Conservation (phyloP, 1,140 invertebrate species). For the Dendrolimus punctatus region DNA sequence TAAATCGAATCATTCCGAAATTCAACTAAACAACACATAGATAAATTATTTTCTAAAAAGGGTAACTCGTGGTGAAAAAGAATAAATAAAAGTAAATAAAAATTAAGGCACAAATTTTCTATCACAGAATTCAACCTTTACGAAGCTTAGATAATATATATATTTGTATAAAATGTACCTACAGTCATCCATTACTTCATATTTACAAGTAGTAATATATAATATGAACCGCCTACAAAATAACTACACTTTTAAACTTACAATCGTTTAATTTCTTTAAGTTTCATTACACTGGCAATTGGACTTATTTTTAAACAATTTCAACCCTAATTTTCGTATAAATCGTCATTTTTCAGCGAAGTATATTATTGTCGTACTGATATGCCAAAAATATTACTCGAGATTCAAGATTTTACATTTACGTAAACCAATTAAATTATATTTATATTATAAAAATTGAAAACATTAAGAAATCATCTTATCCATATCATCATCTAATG, state of each 20-base stretch:
- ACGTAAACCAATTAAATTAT: not conserved
- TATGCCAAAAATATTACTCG: conserved; percentile 3
- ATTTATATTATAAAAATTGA: not conserved
- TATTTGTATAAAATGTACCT: conserved; percentile 4
- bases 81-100: conserved; percentile 12
- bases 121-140: conserved; percentile 51
- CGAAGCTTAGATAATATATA: conserved; percentile 13
- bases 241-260: too few relatives aligned
- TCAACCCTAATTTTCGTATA: too few relatives aligned
- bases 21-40: too few relatives aligned
- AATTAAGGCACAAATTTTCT: conserved; percentile 50
- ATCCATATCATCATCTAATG: too few relatives aligned
- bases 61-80: not conserved
- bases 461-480: not conserved
- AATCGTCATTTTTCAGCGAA: not conserved
- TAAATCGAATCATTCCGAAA: too few relatives aligned
- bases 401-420: not conserved
- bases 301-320: too few relatives aligned
- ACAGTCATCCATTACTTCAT: too few relatives aligned
- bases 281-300: too few relatives aligned
- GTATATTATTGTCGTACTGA: not conserved
- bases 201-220: too few relatives aligned
- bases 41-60: too few relatives aligned
- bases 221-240: too few relatives aligned
- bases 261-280: too few relatives aligned